phyloP scores from a whole-genome alignment of 2,888 invertebrate genomes.

The Linnaemya vulpina region DNA sequence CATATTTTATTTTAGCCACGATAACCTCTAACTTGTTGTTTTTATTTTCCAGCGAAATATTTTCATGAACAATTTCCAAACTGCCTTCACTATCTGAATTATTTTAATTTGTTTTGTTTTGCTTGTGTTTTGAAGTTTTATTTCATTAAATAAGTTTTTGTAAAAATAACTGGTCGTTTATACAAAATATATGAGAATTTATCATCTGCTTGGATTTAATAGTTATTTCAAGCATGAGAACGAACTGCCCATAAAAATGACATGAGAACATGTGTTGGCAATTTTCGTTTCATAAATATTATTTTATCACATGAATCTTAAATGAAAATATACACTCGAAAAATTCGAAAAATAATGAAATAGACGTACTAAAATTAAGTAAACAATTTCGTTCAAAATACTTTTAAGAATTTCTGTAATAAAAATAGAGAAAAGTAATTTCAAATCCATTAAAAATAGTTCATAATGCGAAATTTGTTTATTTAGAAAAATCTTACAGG shows the following conservation, averaged over 20 bases:
- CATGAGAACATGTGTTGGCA: constrained; percentile 18
- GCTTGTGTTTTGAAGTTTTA: not conserved
- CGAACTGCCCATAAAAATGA: not conserved
- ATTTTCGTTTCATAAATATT: constrained; percentile 41
- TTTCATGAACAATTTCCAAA: not conserved
- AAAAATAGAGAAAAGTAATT: no score
- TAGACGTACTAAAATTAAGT: no score
- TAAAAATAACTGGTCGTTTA: not conserved
- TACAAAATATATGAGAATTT: not conserved
- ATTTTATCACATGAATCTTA: constrained; percentile 31
- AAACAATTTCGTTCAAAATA: no score
- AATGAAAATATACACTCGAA: not conserved
- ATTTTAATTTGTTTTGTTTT: not conserved
- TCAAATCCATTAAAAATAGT: no score
- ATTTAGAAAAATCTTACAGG: no score
- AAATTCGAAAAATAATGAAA: no score
- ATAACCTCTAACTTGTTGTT: no score
- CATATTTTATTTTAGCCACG: no score
- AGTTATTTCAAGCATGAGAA: not conserved
- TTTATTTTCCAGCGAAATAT: no score
- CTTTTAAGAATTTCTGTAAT: no score
- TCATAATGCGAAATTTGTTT: no score
- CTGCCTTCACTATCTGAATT: not conserved
- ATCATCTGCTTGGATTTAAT: not conserved
- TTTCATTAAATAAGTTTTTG: not conserved